Evolutionary conservation across 2,113 vertebrate genomes (phyloP), one percentile per base, ranked within the genome.

Genomic region (Cyrtonyx montezumae): DNA sequence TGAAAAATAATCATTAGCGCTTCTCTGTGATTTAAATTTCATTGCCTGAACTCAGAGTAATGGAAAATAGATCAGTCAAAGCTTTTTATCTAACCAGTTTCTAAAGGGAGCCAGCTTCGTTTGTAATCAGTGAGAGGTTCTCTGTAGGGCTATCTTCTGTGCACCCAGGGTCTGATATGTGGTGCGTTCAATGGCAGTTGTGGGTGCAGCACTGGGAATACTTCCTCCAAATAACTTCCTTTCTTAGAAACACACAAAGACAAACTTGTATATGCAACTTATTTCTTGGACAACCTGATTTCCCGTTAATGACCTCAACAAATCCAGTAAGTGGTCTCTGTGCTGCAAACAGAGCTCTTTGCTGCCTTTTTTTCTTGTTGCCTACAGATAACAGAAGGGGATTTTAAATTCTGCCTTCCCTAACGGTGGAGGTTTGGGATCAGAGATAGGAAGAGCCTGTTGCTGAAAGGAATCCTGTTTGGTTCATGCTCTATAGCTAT

Each of bases 1-100:
- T 95, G 81, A 87, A 91, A 95, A 95, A 88, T 90, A 88, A 75
- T 92, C 73, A 86, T 92, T 96, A 95, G 53, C 88, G 45, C 93
- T 94, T 93, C 69, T 56, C 79, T 95, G 69, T 94, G 83, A 94
- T 96, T 93, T 95, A 84, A 93, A 87, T 93, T 96, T 93, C 83
- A 78, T 94, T 95, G 86, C 88, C 74, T 87, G 77, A 81, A 75
- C 80, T 90, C n/a, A 3, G 63, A 74, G 76, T 85, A 90, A 90
- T 78, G 65, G 82, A 83, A 88, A 92, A 90, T 51, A 91, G 84
- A 95, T 94, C 94, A 96, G 56, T 88, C 71, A 74, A 83, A 61
- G 82, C 82, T 92, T 95, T 93, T 94, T 84, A 93, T 94, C 93
- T 93, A 80, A 70, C 26, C 65, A 61, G 46, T 19, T 93, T 76